Percentiles rank a stretch among this genome's conserved stretches.
phyloP scores from a whole-genome alignment of 2,888 invertebrate species.

The Cerceris ruficornis region DNA sequence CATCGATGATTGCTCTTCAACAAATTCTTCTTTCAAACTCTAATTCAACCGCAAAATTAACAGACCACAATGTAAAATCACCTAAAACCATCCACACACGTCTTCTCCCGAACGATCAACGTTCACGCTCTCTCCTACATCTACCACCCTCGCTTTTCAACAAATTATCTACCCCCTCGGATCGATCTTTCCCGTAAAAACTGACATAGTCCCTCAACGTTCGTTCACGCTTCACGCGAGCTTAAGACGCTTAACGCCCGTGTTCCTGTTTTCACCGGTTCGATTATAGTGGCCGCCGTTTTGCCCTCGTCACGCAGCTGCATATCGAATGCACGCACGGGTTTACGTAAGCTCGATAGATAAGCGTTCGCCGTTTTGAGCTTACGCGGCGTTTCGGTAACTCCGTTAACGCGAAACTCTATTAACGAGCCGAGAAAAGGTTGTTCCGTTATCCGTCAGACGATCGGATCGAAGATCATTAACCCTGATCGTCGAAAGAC shows the following conservation, averaged over 20 bases:
- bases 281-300: slow-evolving; percentile 31
- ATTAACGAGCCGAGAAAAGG: slow-evolving; percentile 15
- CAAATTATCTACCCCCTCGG: not conserved
- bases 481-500: slow-evolving; percentile 18
- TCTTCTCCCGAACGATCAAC: too few species aligned
- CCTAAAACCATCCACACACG: too few species aligned
- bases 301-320: slow-evolving; percentile 38
- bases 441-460: slow-evolving; percentile 18
- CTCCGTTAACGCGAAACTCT: slow-evolving; percentile 34
- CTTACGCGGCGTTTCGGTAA: slow-evolving; percentile 14
- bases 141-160: too few species aligned
- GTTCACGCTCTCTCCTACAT: too few species aligned
- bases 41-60: too few species aligned
- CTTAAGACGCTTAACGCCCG: slow-evolving; percentile 55
- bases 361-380: too few species aligned
- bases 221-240: slow-evolving; percentile 43
- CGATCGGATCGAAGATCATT: slow-evolving; percentile 25
- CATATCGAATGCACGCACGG: too few species aligned
- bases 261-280: slow-evolving; percentile 33
- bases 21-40: too few species aligned
- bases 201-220: slow-evolving; percentile 12
- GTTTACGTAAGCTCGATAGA: too few species aligned
- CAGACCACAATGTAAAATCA: too few species aligned
- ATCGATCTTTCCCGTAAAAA: slow-evolving; percentile 25
- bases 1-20: too few species aligned